Evolutionary conservation across 2,797 vertebrate genomes (phyloP).

Genomic region (Gobio occitaniae): DNA sequence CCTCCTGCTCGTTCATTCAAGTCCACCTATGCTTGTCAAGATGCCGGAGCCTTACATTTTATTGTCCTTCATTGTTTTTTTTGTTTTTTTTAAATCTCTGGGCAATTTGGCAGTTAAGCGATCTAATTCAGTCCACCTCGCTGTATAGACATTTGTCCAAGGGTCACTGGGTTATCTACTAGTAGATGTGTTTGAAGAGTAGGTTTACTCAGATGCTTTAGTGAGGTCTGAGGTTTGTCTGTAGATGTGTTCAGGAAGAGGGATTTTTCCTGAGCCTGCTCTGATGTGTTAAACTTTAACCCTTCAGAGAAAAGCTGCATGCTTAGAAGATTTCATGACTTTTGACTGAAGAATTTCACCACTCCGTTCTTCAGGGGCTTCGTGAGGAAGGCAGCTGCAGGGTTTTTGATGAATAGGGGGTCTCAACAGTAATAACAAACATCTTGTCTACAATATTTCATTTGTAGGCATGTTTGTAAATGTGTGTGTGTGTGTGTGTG

Average conservation of each 20-base stretch:
- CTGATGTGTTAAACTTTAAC: conserved; percentile 61
- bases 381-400: background rate
- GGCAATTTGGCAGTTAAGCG: conserved; percentile 17
- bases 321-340: conserved; percentile 8
- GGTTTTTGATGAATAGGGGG: background rate
- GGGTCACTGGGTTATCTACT: conserved; percentile 56
- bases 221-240: conserved; percentile 41
- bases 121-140: conserved; percentile 19
- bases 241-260: conserved; percentile 24
- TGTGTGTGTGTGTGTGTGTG: background rate
- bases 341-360: conserved; percentile 30
- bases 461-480: conserved; percentile 7
- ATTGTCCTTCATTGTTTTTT: conserved; percentile 28
- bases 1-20: conserved; percentile 30
- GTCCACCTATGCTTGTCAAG: conserved; percentile 54
- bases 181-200: conserved; percentile 45
- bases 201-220: conserved; percentile 42
- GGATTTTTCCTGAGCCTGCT: conserved; percentile 27
- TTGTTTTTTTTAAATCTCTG: background rate
- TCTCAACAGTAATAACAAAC: conserved; percentile 28
- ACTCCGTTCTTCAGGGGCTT: background rate
- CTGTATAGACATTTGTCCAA: conserved; percentile 33
- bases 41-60: conserved; percentile 61
- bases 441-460: conserved; percentile 18
- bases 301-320: conserved; percentile 37